Conservation (phyloP, 1,140 invertebrate species). For the Zaprionus capensis region DNA sequence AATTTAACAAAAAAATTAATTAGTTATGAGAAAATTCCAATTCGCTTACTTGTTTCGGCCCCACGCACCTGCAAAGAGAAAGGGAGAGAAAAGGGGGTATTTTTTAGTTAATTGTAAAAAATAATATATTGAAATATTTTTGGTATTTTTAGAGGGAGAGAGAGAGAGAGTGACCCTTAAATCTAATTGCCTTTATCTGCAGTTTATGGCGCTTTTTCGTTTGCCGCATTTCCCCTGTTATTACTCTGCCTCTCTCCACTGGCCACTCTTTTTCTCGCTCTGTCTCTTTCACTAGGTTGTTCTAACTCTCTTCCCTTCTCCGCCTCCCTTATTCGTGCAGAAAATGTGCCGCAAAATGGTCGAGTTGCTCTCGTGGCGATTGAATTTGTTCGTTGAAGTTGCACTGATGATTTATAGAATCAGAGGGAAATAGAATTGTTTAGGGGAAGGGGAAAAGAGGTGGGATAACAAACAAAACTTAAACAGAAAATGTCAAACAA, state of each 20-base stretch:
- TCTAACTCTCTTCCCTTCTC: neutral
- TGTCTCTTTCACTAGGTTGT: neutral
- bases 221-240: constrained; percentile 42
- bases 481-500: constrained; percentile 8
- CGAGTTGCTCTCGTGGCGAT: neutral
- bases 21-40: constrained; percentile 12
- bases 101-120: constrained; percentile 35
- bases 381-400: constrained; percentile 13
- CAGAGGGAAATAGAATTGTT: neutral
- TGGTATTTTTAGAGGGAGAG: neutral
- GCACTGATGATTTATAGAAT: constrained; percentile 60
- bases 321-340: neutral
- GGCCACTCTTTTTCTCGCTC: neutral
- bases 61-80: constrained; percentile 25
- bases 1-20: constrained; percentile 43
- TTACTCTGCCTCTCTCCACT: neutral
- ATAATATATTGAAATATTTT: constrained; percentile 23
- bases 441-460: neutral
- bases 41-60: neutral
- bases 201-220: constrained; percentile 74
- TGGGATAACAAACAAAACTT: constrained; percentile 28
- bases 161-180: constrained; percentile 15
- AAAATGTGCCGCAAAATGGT: constrained; percentile 3
- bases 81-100: constrained; percentile 7
- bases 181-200: constrained; percentile 78